phyloP scores from a whole-genome alignment of 2,113 vertebrate genomes.

The Odontophorus gujanensis region DNA sequence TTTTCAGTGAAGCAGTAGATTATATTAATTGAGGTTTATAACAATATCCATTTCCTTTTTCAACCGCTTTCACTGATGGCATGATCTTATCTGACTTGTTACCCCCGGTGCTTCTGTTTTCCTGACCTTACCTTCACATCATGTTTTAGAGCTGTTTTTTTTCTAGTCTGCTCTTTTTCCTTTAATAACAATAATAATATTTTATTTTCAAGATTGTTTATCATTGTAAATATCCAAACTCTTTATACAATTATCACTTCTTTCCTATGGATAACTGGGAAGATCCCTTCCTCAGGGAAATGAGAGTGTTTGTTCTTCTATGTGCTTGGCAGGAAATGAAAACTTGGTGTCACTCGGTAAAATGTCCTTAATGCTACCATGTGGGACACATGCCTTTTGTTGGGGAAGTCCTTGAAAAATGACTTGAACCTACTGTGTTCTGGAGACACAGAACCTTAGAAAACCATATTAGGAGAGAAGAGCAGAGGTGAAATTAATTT shows the following conservation, averaged over 20 bases:
- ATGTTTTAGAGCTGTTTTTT: neutral
- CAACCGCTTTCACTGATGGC: conserved; percentile 76
- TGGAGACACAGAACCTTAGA: neutral
- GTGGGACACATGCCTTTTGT: neutral
- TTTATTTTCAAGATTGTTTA: conserved; percentile 34
- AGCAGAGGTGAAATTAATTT: neutral
- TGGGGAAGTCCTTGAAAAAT: neutral
- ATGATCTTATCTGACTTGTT: conserved; percentile 77
- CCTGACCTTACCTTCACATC: conserved; percentile 56
- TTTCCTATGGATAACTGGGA: neutral
- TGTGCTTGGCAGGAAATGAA: neutral
- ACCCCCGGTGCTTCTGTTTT: conserved; percentile 62
- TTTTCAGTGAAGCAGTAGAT: conserved; percentile 77
- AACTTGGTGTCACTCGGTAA: neutral
- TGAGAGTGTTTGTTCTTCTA: neutral
- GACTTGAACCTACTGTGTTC: neutral
- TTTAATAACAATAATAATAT: neutral
- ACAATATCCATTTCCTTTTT: conserved; percentile 78
- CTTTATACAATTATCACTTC: neutral
- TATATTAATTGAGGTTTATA: conserved; percentile 82
- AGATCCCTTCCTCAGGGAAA: neutral
- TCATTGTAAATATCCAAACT: conserved; percentile 46
- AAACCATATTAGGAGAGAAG: neutral
- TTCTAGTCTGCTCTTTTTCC: neutral
- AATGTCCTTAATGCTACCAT: neutral